phyloP scores from a whole-genome alignment of 2,113 vertebrate species.

The Poecilia latipinna region DNA sequence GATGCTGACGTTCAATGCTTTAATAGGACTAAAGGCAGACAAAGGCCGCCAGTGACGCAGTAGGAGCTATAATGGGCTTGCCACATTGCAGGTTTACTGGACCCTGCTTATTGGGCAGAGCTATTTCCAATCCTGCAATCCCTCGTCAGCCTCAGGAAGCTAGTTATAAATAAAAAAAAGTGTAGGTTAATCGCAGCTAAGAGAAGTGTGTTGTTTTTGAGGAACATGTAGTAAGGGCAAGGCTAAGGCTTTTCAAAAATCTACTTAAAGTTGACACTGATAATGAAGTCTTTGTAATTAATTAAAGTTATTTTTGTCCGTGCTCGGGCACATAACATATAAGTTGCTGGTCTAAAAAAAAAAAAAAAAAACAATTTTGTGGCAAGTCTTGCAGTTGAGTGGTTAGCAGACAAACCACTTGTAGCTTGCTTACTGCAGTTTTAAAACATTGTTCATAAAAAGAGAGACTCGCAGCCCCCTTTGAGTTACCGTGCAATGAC shows the following conservation, averaged over 20 bases:
- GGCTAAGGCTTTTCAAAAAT: conserved; percentile 18
- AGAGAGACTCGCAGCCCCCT: background rate
- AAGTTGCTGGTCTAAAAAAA: background rate
- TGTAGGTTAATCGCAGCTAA: conserved; percentile 76
- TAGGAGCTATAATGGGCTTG: conserved; percentile 79
- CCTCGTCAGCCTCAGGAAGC: conserved; percentile 81
- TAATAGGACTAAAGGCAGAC: conserved; percentile 82
- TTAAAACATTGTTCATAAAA: background rate
- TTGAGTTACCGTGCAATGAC: background rate
- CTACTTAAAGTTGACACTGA: background rate
- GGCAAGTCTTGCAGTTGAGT: background rate
- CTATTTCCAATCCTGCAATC: conserved; percentile 84
- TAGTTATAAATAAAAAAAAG: conserved; percentile 76
- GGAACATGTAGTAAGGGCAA: conserved; percentile 37
- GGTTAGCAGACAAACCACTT: background rate
- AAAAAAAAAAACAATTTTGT: too few relatives aligned
- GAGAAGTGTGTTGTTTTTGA: conserved; percentile 33
- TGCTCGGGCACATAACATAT: background rate
- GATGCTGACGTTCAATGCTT: conserved; percentile 82
- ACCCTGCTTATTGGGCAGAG: conserved; percentile 78
- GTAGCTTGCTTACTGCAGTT: background rate
- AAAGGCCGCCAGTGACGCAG: conserved; percentile 81
- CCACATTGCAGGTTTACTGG: conserved; percentile 80
- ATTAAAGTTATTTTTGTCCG: background rate
- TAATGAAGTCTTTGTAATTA: background rate